Evolutionary conservation across 2,888 invertebrate species (phyloP).

Genomic region (Drosophila melanocephala): DNA sequence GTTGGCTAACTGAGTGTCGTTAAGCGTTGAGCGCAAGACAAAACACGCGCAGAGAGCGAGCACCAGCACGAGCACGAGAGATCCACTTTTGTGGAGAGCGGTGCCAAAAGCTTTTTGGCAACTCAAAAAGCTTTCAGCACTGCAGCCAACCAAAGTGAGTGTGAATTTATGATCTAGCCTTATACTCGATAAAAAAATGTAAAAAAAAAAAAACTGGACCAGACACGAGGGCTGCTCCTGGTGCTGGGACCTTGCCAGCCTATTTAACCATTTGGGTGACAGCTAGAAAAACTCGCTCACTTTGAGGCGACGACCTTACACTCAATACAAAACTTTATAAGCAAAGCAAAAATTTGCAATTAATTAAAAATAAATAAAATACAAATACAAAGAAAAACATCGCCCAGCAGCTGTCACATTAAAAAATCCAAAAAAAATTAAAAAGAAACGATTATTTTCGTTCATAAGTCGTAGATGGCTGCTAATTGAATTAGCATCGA

Average conservation of each 20-base stretch:
- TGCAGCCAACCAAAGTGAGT: constrained; percentile 51
- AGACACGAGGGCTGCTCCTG: constrained; percentile 59
- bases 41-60: constrained; percentile 48
- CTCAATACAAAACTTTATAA: constrained; percentile 52
- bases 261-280: constrained; percentile 12
- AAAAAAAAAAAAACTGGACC: constrained; percentile 38
- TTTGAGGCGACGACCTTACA: constrained; percentile 71
- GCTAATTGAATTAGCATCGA: constrained; percentile 73
- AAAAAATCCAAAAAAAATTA: constrained; percentile 1
- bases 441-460: constrained; percentile 22
- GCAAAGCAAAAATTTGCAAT: constrained; percentile 42
- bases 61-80: constrained; percentile 4
- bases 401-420: constrained; percentile 26
- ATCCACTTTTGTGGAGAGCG: constrained; percentile 22
- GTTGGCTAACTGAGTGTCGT: constrained; percentile 70
- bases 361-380: constrained; percentile 27
- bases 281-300: constrained; percentile 69
- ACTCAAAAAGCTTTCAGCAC: constrained; percentile 56
- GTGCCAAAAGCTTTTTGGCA: constrained; percentile 52
- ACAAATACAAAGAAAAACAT: constrained; percentile 11
- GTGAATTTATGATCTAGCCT: constrained; percentile 60
- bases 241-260: constrained; percentile 59
- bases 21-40: constrained; percentile 50
- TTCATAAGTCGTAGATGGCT: constrained; percentile 32
- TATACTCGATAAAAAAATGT: constrained; percentile 27